Percentiles rank a stretch among this genome's conserved stretches.
These are phyloP conservation scores for Spondyliosoma cantharus DNA, from an alignment of 2,797 vertebrate genomes.

Conservation along the genomic window DNA sequence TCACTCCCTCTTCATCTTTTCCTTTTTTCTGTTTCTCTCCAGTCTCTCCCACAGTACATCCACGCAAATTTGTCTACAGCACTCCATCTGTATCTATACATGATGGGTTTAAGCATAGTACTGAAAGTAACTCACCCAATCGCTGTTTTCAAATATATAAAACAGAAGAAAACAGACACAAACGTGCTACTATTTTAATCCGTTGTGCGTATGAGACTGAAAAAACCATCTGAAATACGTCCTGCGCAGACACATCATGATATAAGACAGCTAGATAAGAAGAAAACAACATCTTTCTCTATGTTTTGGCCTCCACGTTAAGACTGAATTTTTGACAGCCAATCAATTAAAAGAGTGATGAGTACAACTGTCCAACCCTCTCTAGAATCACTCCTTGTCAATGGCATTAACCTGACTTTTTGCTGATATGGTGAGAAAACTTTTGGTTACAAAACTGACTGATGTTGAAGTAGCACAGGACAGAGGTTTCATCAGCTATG, in stretches of 20 bases:
- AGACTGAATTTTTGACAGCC: neutral
- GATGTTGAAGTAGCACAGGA: too few relatives aligned
- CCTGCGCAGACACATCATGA: neutral
- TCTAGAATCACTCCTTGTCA: too few relatives aligned
- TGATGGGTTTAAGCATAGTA: neutral
- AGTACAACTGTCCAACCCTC: too few relatives aligned
- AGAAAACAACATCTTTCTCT: neutral
- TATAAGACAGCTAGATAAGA: neutral
- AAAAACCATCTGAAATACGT: neutral
- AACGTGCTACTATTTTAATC: too few relatives aligned
- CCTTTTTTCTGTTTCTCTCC: neutral
- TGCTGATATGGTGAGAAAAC: too few relatives aligned
- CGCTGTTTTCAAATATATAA: neutral
- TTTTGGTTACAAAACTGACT: too few relatives aligned
- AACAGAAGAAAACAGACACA: neutral
- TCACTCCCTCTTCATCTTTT: neutral
- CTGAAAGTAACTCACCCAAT: neutral
- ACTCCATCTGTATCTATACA: neutral
- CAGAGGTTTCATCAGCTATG: neutral
- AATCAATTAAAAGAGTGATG: too few relatives aligned
- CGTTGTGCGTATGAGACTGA: too few relatives aligned
- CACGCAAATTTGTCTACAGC: neutral
- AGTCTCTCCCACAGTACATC: neutral
- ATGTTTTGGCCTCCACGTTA: neutral
- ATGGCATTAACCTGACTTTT: too few relatives aligned